Evolutionary conservation across 2,888 invertebrate species (phyloP).

Genomic region (Cordylochernes scorpioides): DNA sequence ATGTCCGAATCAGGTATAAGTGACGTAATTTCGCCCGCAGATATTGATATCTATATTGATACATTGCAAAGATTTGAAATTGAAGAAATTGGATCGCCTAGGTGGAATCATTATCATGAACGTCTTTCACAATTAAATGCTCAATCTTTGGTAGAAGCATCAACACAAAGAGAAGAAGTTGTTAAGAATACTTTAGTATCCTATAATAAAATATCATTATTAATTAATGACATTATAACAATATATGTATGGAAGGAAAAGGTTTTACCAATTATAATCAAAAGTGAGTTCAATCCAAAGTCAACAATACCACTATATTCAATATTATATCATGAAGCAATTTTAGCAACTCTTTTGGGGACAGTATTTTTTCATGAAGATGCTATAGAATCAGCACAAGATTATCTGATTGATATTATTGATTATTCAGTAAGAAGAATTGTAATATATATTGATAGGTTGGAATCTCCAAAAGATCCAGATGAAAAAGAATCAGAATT

Average conservation of each 20-base stretch:
- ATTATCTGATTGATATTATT: constrained; percentile 5
- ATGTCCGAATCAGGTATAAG: too few species aligned
- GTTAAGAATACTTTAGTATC: constrained; percentile 5
- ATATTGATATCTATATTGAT: constrained; percentile 7
- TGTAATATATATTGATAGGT: too few species aligned
- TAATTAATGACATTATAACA: constrained; percentile 6
- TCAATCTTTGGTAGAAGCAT: constrained; percentile 6
- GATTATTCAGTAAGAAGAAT: constrained; percentile 7
- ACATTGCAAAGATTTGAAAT: constrained; percentile 4
- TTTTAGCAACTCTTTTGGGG: constrained; percentile 5
- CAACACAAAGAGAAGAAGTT: constrained; percentile 6
- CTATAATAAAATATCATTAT: constrained; percentile 4
- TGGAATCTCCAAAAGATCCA: too few species aligned
- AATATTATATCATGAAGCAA: constrained; percentile 7
- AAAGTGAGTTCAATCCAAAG: constrained; percentile 2
- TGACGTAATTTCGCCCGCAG: too few species aligned
- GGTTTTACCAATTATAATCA: constrained; percentile 4
- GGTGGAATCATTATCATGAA: constrained; percentile 8
- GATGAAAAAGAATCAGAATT: background rate
- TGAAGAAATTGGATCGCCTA: constrained; percentile 6
- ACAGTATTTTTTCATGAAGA: constrained; percentile 9
- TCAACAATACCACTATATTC: constrained; percentile 6
- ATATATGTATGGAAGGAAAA: constrained; percentile 7
- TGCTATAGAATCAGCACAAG: constrained; percentile 5
- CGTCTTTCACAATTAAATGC: constrained; percentile 4